phyloP scores from a whole-genome alignment of 2,888 invertebrate species.

The Graphium colonna region DNA sequence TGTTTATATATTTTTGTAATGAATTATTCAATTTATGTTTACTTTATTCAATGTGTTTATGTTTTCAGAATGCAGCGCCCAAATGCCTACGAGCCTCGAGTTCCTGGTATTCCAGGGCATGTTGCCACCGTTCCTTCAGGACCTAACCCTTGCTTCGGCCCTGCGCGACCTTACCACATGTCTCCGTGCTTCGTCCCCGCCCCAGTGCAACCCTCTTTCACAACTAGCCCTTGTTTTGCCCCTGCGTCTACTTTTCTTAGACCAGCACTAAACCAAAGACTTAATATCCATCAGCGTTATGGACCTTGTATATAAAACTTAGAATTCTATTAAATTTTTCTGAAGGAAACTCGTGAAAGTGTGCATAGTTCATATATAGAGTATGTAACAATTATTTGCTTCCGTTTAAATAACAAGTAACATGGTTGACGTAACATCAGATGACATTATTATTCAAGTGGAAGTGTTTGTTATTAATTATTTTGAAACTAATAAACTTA shows the following conservation, averaged over 20 bases:
- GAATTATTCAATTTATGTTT: too few species aligned
- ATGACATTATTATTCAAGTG: too few species aligned
- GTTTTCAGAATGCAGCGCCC: constrained; percentile 59
- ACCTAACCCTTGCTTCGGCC: constrained; percentile 43
- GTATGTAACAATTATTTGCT: neutral
- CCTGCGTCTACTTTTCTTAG: constrained; percentile 44
- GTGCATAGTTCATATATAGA: neutral
- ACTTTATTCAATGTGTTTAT: too few species aligned
- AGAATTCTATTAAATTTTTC: constrained; percentile 2
- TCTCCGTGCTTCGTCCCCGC: constrained; percentile 33
- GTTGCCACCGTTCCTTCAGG: constrained; percentile 25
- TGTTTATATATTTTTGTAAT: too few species aligned
- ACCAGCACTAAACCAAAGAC: constrained; percentile 25
- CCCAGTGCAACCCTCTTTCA: constrained; percentile 30
- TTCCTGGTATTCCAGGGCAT: constrained; percentile 17
- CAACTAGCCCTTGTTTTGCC: constrained; percentile 50
- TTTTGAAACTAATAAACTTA: too few species aligned
- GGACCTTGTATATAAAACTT: constrained; percentile 32
- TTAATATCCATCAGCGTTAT: constrained; percentile 23
- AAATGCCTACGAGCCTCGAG: constrained; percentile 27
- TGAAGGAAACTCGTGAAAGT: constrained; percentile 38
- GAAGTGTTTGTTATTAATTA: too few species aligned
- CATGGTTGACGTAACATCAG: too few species aligned
- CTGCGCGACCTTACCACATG: constrained; percentile 19
- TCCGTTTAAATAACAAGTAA: neutral